These are phyloP conservation scores for Capromys pilorides DNA, from an alignment of 2,797 vertebrate species.

Conservation along the genomic window DNA sequence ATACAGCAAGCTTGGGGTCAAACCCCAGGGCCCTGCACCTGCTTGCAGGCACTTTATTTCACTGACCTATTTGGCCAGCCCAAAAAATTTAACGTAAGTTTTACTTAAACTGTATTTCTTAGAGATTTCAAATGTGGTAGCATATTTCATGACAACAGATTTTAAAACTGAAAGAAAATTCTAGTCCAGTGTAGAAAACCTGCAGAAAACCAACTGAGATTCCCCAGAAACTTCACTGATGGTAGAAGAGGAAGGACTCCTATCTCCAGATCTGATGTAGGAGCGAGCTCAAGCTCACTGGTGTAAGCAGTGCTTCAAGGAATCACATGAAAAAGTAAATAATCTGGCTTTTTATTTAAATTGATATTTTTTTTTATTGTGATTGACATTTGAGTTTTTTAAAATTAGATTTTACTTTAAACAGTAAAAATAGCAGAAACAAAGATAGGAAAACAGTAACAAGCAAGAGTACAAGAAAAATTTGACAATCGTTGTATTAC, in stretches of 20 bases:
- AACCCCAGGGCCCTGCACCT: too few relatives aligned
- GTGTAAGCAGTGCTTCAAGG: neutral
- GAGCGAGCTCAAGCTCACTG: neutral
- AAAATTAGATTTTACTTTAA: too few relatives aligned
- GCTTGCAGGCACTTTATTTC: too few relatives aligned
- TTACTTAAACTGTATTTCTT: conserved; percentile 31
- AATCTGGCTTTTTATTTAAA: too few relatives aligned
- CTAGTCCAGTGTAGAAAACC: neutral
- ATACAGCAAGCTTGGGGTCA: too few relatives aligned
- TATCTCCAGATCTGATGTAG: neutral
- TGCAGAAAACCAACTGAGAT: neutral
- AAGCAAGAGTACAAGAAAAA: too few relatives aligned
- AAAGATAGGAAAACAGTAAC: too few relatives aligned
- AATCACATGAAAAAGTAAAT: conserved; percentile 54
- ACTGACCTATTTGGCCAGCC: too few relatives aligned
- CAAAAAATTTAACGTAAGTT: neutral
- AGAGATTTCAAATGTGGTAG: neutral
- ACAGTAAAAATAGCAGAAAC: too few relatives aligned
- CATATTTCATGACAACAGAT: neutral
- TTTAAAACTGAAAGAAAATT: conserved; percentile 45
- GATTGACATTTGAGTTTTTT: too few relatives aligned
- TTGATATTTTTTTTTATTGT: too few relatives aligned
- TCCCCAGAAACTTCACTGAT: neutral
- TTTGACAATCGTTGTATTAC: too few relatives aligned
- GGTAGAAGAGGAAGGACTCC: neutral